Base-by-base conservation (phyloP, 2,888 invertebrate genomes). In the Catonia carolina region DNA sequence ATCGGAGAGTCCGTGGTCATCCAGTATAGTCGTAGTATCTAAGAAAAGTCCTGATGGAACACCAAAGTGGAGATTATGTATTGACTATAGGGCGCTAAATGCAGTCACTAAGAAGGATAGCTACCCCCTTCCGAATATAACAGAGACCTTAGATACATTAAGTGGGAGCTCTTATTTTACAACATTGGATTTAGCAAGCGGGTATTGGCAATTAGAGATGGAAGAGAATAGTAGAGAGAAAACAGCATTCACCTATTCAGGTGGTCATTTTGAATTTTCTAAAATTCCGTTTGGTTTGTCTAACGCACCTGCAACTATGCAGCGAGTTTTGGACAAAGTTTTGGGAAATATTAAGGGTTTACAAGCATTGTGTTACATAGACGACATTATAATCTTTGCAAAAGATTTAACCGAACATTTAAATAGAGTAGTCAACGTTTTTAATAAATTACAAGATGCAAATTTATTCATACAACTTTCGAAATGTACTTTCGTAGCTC, bases 21-120 rank as follows among this genome's bases (percentile, higher is more conserved):
- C 67, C 1, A 71, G 70, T 0, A 62, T 71, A 4, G 68, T 71
- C 2, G 47, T 73, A 1, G 69, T 70, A 2, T 61, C 62, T 14
- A 73, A 71, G 61, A 69, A 68, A 55, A 62, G 67, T 60, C 63
- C 60, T n/a, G 57, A 60, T 8, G 60, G 60, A 6, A 56, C 54
- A 33, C 15, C 17, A 1, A 61, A 62, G 50, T 63, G 53, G 33
- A 36, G 67, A 39, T 58, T 69, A 5, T 64, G 64, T 33, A 63
- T 66, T 2, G 69, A 69, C 37, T 70, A 62, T 50, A 55, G 68
- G 2, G 55, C 51, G n/a, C 47, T 70, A 4, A 71, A 70, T 45
- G 59, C 61, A 3, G 55, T 61, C 0, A 70, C 69, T 0, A 61
- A 65, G 1, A 63, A 63, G 1, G 67, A 69, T 55, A 37, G 62